These are phyloP conservation scores for Babylonia areolata DNA, from an alignment of 1,140 invertebrate genomes.

Conservation along the genomic window DNA sequence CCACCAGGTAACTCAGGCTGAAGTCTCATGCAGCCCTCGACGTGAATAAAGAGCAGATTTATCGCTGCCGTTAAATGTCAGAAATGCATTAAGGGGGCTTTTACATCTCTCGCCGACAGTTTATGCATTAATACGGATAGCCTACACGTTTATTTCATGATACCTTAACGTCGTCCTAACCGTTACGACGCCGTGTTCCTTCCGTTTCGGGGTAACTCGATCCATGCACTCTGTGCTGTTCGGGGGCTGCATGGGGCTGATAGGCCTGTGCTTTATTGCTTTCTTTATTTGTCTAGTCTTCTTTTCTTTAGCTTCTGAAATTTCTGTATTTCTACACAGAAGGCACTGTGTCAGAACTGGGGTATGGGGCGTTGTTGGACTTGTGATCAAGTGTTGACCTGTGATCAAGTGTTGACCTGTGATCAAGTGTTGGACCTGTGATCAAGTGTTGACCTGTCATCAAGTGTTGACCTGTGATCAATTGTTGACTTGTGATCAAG, in stretches of 20 bases:
- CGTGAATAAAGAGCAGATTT: neutral
- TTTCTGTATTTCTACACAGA: too few species aligned
- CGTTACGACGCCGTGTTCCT: neutral
- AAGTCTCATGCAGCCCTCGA: neutral
- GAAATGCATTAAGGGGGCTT: conserved; percentile 11
- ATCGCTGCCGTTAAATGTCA: conserved; percentile 5
- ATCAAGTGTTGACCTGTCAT: too few species aligned
- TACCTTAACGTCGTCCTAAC: neutral
- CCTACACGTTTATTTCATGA: conserved; percentile 8
- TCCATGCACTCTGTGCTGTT: too few species aligned
- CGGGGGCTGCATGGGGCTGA: neutral
- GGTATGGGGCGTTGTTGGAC: too few species aligned
- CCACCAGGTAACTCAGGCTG: neutral
- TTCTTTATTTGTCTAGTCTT: neutral
- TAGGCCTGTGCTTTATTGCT: neutral
- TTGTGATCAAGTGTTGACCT: too few species aligned
- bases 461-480: too few species aligned
- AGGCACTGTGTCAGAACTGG: too few species aligned
- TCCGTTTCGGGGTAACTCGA: neutral
- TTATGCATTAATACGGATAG: neutral
- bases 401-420: too few species aligned
- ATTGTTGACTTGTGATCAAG: too few species aligned
- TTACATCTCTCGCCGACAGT: conserved; percentile 2
- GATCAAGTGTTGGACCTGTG: too few species aligned
- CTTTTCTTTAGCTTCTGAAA: neutral